These are phyloP conservation scores for Rhinoraja longicauda DNA, from an alignment of 2,797 vertebrate genomes.

Conservation along the genomic window DNA sequence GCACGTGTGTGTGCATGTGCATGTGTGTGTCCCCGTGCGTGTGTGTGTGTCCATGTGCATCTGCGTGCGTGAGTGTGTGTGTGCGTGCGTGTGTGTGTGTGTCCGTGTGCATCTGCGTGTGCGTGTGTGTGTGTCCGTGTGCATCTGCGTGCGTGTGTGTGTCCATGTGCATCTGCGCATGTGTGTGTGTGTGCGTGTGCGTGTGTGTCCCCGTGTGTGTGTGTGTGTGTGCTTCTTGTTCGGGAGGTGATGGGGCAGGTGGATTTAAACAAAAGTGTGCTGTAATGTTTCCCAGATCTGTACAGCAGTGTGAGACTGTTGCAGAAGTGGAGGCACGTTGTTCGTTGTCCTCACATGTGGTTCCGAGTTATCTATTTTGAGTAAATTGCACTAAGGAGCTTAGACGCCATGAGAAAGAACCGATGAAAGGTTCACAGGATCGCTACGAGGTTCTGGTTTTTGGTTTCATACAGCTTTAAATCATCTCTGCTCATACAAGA, in stretches of 20 bases:
- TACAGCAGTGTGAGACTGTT: background rate
- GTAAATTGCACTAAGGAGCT: conserved; percentile 4
- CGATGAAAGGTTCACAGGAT: conserved; percentile 23
- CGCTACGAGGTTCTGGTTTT: conserved; percentile 28
- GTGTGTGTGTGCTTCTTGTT: background rate
- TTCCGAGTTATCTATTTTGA: conserved; percentile 32
- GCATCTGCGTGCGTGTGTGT: no score
- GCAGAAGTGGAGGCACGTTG: background rate
- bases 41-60: no score
- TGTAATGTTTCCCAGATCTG: background rate
- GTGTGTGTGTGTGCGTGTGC: background rate
- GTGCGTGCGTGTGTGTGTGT: no score
- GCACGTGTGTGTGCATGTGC: no score
- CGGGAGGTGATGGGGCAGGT: background rate
- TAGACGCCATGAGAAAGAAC: conserved; percentile 33
- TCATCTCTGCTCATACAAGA: background rate
- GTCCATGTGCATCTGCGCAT: no score
- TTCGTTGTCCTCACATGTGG: conserved; percentile 37
- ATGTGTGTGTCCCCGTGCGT: no score
- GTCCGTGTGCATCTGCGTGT: no score
- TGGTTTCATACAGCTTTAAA: conserved; percentile 31
- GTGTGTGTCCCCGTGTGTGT: background rate
- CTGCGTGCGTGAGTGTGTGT: no score
- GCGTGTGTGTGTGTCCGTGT: no score
- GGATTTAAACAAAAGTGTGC: background rate